phyloP scores from a whole-genome alignment of 2,113 vertebrate genomes.

The Sinocyclocheilus rhinocerous region DNA sequence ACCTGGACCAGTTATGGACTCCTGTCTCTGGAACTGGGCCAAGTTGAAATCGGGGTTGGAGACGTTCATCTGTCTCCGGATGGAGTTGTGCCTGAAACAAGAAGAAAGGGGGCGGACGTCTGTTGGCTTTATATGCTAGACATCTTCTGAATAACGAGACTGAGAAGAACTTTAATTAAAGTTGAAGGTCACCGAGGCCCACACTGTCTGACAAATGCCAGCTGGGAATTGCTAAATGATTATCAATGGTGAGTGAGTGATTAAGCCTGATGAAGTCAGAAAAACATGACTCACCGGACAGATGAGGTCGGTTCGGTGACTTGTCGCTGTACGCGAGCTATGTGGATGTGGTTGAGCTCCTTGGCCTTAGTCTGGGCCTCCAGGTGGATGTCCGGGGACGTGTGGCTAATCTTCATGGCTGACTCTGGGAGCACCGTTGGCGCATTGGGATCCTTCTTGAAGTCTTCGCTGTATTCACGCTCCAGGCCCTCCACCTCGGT shows the following conservation, averaged over 20 bases:
- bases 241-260: slow-evolving; percentile 29
- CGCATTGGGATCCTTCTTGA: slow-evolving; percentile 78
- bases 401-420: slow-evolving; percentile 97
- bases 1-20: slow-evolving; percentile 88
- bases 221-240: slow-evolving; percentile 26
- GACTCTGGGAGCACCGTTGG: slow-evolving; percentile 77
- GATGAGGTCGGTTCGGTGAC: slow-evolving; percentile 91
- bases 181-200: slow-evolving; percentile 21
- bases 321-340: slow-evolving; percentile 87
- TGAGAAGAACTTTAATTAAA: slow-evolving; percentile 30
- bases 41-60: slow-evolving; percentile 96
- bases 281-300: slow-evolving; percentile 81
- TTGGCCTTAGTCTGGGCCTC: slow-evolving; percentile 81
- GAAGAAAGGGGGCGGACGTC: slow-evolving; percentile 44
- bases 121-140: not conserved
- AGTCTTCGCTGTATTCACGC: slow-evolving; percentile 88
- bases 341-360: slow-evolving; percentile 83
- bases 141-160: slow-evolving; percentile 3
- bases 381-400: slow-evolving; percentile 91
- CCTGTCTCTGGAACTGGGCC: slow-evolving; percentile 94
- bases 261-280: not conserved
- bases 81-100: slow-evolving; percentile 89
- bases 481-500: slow-evolving; percentile 87
- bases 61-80: slow-evolving; percentile 93
- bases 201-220: slow-evolving; percentile 35